Evolutionary conservation across 2,888 invertebrate species (phyloP), one percentile per base, ranked within the genome.

Genomic region (Taenaris catops): DNA sequence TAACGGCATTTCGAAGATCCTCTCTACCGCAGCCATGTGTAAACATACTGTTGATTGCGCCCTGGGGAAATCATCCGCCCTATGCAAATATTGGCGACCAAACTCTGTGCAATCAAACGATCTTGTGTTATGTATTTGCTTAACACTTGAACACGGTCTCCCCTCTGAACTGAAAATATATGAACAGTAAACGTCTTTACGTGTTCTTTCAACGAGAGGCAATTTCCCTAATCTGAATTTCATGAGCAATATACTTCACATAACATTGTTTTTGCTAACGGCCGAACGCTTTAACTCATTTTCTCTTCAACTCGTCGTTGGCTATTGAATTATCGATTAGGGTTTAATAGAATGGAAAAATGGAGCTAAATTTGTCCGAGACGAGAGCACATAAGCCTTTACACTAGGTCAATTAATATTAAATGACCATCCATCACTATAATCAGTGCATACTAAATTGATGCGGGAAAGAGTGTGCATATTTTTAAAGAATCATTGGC

Each of bases 161-260:
- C 37, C 32, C 21, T 38, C 44, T 36, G 8, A 14, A 3, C 4
- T 4, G 14, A 4, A 14, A 14, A 14, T 14, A 14, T 14, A 14
- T 14, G 14, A 3, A 14, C 14, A 14, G n/a, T n/a, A 55, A 72
- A 67, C 63, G 60, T 55, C 54, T 63, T 65, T 62, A 65, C 70
- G 67, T 65, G 67, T 69, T 73, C 64, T 65, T 66, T 55, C 52
- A 58, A 63, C 55, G 56, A 64, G 63, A 67, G 68, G 78, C 81
- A 84, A 83, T 86, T 81, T 81, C 73, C 80, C 69, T 76, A 76
- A 83, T 75, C 72, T 68, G 63, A 78, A 71, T 80, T 84, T 81
- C 78, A 81, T 73, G 75, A 78, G 68, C 73, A 59, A 71, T 72
- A 72, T 74, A 74, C 68, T 72, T 62, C 66, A 64, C 65, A 65